Evolutionary conservation across 2,113 vertebrate species (phyloP), one percentile per base, ranked within the genome.

Genomic region (Emydocephalus ijimae): DNA sequence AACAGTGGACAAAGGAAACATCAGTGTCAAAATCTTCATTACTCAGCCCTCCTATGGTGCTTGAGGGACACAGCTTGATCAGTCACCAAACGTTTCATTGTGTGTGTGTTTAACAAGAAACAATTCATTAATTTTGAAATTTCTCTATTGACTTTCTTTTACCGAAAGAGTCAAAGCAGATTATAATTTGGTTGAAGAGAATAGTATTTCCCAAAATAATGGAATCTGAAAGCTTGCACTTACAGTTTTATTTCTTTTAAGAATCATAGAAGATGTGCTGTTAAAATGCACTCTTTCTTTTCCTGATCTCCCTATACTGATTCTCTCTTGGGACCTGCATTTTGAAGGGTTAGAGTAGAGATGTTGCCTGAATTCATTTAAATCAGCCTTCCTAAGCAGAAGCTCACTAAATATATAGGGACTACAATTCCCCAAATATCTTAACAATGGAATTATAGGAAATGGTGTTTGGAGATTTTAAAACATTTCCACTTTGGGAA

Each of bases 11-110:
- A 88, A 57, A 39, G 91, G 92, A 95, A 89, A 91, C 5, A 0
- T 8, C 1, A 4, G 54, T 24, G 39, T 94, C 94, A 89, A 29
- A 94, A 18, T 0, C 87, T 55, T 12, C 86, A 89, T 92, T 0
- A 1, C 14, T 6, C n/a, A 94, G 87, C 6, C 88, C 50, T 93
- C 90, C 87, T 1, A 43, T 0, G 69, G 21, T 8, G 89, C n/a
- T 91, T 94, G 92, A 56, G 92, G 64, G 86, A 56, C 10, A 91
- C 29, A 88, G 88, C 94, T 95, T 93, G 15, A 54, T 90, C 55
- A 88, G 12, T 69, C 93, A 12, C 24, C 8, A 39, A 91, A 91
- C 74, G 50, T 85, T 24, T 85, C 94, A 3, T 92, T 21, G 10
- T 91, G 2, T 18, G 94, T 85, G 90, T 24, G 6, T 61, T 39